Evolutionary conservation across 2,113 vertebrate genomes (phyloP), one percentile per base, ranked within the genome.

Genomic region (Nymphicus hollandicus): DNA sequence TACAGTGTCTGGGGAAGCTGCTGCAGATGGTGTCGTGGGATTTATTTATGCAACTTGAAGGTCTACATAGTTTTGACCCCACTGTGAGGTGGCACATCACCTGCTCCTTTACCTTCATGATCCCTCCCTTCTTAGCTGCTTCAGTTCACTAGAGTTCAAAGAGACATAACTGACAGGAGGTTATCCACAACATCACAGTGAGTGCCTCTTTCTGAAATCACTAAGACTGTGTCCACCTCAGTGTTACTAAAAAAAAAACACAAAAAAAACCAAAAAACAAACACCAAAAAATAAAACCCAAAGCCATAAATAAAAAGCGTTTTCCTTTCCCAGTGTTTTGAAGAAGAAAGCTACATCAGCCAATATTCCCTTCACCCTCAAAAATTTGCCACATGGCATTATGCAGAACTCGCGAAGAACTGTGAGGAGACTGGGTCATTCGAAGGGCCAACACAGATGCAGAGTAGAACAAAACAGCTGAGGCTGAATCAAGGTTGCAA

Each of bases 91-190:
- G 37, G 82, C 74, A 86, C 33, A 72, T 89, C 82, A 91, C 55
- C 83, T 52, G 61, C 47, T 47, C 76, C 80, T 81, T 93, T 70
- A 53, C 70, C 43, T 47, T 60, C 65, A 49, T 19, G 47, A 23
- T 3, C 33, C 50, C 37, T 72, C 39, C 81, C 88, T 95, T 86
- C 53, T 55, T 17, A 22, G 43, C 37, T 1, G 3, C 79, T 79
- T 77, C 72, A 88, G 90, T 87, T 95, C 89, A 41, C 56, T 70
- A 73, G 63, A 81, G 19, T 95, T 97, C 93, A 93, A 97, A 93
- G 70, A 78, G 89, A 69, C 17, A 35, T 15, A 19, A 4, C 43
- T 44, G 61, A 53, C 37, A 95, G 76, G 58, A 92, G 50, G 60
- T 94, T 69, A 88, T 63, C 72, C 65, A 96, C 88, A 93, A 72